These are phyloP conservation scores for Tetramorium bicarinatum DNA, from an alignment of 2,888 invertebrate species.

Conservation along the genomic window DNA sequence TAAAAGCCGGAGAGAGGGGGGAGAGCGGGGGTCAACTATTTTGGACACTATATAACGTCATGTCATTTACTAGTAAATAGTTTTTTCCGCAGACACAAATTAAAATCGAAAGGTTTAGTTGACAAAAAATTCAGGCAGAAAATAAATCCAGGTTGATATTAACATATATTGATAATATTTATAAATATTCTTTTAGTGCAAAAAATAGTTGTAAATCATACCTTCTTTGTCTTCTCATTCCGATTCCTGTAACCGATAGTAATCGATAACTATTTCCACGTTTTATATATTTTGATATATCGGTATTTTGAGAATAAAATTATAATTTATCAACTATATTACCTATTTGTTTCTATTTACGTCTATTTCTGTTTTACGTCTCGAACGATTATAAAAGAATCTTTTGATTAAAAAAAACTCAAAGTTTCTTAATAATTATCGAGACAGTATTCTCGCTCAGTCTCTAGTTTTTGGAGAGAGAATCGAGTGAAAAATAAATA, in stretches of 20 bases:
- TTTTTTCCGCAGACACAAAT: background rate
- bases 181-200: background rate
- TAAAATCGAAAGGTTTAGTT: background rate
- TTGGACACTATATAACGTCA: background rate
- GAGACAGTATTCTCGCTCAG: background rate
- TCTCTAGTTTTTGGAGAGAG: background rate
- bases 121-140: background rate
- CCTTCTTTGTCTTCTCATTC: background rate
- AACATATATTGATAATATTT: background rate
- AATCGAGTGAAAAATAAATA: background rate
- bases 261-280: background rate
- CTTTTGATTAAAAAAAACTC: background rate
- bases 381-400: background rate
- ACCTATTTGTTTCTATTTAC: background rate
- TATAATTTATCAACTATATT: background rate
- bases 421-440: background rate
- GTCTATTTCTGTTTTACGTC: background rate
- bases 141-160: background rate
- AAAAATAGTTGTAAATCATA: background rate
- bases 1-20: background rate
- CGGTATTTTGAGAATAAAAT: background rate
- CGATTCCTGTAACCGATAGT: background rate
- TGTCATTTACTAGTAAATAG: background rate
- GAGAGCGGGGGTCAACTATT: background rate
- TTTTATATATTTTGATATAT: background rate